A percentile compares a stretch with the other conserved stretches of the same genome.
These are phyloP conservation scores for Carassius carassius DNA, from an alignment of 2,113 vertebrate species.

Conservation along the genomic window DNA sequence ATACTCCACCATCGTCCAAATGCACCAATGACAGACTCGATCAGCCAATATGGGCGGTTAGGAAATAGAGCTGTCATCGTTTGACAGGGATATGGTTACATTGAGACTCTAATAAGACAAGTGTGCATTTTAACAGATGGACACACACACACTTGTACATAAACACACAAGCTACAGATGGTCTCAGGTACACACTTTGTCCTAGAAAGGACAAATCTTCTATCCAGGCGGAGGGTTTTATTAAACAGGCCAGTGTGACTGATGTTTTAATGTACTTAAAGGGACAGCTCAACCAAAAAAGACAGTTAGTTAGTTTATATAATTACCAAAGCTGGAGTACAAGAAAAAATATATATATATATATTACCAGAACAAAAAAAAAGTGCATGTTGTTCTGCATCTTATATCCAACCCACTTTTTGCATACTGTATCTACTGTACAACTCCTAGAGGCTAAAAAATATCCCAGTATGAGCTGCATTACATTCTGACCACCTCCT, in stretches of 20 bases:
- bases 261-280: neutral
- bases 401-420: neutral
- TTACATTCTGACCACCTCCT: neutral
- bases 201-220: slow-evolving; percentile 52
- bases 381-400: neutral
- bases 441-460: neutral
- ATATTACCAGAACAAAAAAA: neutral
- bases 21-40: slow-evolving; percentile 22
- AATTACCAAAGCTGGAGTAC: no score
- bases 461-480: neutral
- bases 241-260: slow-evolving; percentile 3
- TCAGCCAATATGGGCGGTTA: slow-evolving; percentile 18
- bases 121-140: slow-evolving; percentile 62
- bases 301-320: no score
- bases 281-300: neutral
- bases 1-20: slow-evolving; percentile 4
- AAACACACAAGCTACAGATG: slow-evolving; percentile 68
- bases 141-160: slow-evolving; percentile 47
- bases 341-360: neutral
- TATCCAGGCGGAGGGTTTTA: neutral
- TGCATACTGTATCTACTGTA: neutral
- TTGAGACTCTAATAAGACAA: slow-evolving; percentile 71
- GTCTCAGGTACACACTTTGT: slow-evolving; percentile 63
- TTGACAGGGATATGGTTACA: slow-evolving; percentile 65
- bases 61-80: slow-evolving; percentile 68